Base-by-base conservation (phyloP, 2,888 invertebrate genomes). In the Leptopilina syphax region DNA sequence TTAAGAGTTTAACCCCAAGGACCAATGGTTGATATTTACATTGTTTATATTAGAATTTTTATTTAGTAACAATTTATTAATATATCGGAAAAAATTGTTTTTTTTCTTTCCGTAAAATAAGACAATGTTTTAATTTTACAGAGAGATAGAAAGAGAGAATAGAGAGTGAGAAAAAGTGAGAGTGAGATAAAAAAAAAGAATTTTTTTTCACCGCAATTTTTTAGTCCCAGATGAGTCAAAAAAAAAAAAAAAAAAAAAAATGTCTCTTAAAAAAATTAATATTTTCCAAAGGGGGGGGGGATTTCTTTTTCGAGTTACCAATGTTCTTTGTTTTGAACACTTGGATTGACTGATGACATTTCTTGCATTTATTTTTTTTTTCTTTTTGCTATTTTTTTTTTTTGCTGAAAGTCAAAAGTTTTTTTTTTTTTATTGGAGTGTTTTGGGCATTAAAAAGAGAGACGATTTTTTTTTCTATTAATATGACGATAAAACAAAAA, bases 391-490 rank as follows among this genome's bases (percentile, higher is more conserved):
- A 44, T 80, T 63, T 80, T 77, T 67, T n/a, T 63, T 63, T 80
- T 54, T 24, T 80, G 76, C 83, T 81, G 54, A 63, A 77, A 1
- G 34, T 34, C 34, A 34, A 77, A 76, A 44, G 18, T 18, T 68
- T 47, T 50, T 24, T 18, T 68, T 24, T 24, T 4, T 34, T 34
- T 34, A 34, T 18, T 18, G 34, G 34, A 1, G 18, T 12, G 27
- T 34, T 24, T 50, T 83, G 84, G 83, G 84, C 84, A 84, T 84
- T 84, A 27, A 50, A 70, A 27, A 54, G 27, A 34, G 27, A 70
- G 70, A 57, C 44, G 44, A 44, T 44, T 44, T 44, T 44, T 44
- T 44, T 44, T 44, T 44, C 44, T 44, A 34, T 34, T 8, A 8
- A 67, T 5, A 18, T 63, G 63, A 63, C 57, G 41, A 83, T 83